Evolutionary conservation across 1,140 invertebrate genomes (phyloP).

Genomic region (Drosophila kohkoa): DNA sequence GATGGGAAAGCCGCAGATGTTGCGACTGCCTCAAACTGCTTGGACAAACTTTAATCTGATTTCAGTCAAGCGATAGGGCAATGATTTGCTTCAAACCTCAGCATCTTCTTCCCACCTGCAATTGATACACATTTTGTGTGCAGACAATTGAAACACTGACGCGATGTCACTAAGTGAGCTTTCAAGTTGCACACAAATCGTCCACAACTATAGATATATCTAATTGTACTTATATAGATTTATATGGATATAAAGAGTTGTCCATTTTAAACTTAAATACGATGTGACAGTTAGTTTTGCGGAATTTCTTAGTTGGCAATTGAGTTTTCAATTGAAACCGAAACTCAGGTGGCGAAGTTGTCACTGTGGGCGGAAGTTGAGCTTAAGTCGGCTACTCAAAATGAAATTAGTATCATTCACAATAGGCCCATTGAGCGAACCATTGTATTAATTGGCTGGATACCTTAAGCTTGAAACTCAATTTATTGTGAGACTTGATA

Average conservation of each 20-base stretch:
- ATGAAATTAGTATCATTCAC: constrained; percentile 72
- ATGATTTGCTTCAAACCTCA: not conserved
- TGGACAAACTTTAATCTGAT: constrained; percentile 47
- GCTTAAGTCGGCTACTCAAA: constrained; percentile 48
- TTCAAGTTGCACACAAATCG: constrained; percentile 73
- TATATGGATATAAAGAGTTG: constrained; percentile 1
- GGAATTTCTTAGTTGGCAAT: constrained; percentile 60
- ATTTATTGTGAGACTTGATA: constrained; percentile 55
- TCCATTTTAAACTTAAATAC: constrained; percentile 60
- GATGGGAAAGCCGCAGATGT: constrained; percentile 27
- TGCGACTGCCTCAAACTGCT: constrained; percentile 27
- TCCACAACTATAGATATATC: constrained; percentile 23
- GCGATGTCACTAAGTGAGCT: constrained; percentile 60
- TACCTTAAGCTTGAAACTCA: constrained; percentile 62
- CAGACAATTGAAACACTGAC: constrained; percentile 36
- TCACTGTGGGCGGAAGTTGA: constrained; percentile 12
- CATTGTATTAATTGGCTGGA: constrained; percentile 65
- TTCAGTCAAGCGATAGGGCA: constrained; percentile 22
- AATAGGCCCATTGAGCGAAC: constrained; percentile 34
- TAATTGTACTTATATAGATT: not conserved
- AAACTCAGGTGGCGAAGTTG: constrained; percentile 43
- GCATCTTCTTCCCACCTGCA: constrained; percentile 16
- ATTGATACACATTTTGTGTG: constrained; percentile 25
- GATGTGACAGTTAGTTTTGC: constrained; percentile 56
- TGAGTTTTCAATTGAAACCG: constrained; percentile 70